These are phyloP conservation scores for Pristionchus entomophagus DNA, from an alignment of 2,888 invertebrate species.

Conservation along the genomic window DNA sequence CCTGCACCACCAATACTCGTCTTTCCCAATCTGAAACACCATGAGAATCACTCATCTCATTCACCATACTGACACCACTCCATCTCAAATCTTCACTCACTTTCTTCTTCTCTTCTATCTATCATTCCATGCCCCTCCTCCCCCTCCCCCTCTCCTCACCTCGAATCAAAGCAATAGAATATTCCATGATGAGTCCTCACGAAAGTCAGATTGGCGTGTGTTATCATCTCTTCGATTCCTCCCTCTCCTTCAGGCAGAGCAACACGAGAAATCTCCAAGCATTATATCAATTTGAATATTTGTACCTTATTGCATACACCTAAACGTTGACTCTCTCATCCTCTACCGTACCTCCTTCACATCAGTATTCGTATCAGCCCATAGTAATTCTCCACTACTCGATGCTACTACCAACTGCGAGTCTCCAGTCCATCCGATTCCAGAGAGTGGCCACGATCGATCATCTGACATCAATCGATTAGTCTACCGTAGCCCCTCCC, in stretches of 20 bases:
- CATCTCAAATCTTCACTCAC: no score
- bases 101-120: background rate
- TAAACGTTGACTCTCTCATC: background rate
- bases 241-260: constrained; percentile 32
- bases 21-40: background rate
- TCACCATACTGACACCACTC: background rate
- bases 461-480: background rate
- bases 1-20: background rate
- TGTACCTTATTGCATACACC: background rate
- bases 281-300: background rate
- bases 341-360: constrained; percentile 36
- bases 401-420: background rate
- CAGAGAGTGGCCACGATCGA: constrained; percentile 2
- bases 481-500: background rate
- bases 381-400: constrained; percentile 31
- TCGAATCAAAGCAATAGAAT: constrained; percentile 44
- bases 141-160: background rate
- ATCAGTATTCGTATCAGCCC: constrained; percentile 14
- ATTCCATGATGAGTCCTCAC: constrained; percentile 40
- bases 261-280: constrained; percentile 1
- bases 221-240: constrained; percentile 35
- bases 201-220: background rate
- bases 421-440: constrained; percentile 38
- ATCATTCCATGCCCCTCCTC: background rate
- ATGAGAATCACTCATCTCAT: background rate